Evolutionary conservation across 1,140 invertebrate genomes (phyloP).

Genomic region (Maniola jurtina): DNA sequence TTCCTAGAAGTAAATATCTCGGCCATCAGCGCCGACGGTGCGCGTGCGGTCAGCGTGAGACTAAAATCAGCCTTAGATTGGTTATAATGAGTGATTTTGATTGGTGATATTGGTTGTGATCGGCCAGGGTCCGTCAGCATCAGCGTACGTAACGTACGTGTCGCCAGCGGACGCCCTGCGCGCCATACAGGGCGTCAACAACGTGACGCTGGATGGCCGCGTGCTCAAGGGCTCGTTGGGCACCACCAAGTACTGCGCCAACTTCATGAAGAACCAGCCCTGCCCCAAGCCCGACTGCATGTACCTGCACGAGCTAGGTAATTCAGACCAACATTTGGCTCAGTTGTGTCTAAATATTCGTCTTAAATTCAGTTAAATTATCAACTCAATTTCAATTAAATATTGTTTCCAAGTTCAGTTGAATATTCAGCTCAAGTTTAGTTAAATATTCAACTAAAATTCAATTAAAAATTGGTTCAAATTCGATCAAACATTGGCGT

Average conservation of each 20-base stretch:
- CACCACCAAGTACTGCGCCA: constrained; percentile 99
- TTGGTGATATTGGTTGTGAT: neutral
- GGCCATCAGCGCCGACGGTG: too few relatives aligned
- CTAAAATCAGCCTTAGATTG: too few relatives aligned
- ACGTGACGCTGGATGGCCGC: constrained; percentile 95
- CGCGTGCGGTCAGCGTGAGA: too few relatives aligned
- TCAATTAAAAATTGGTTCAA: too few relatives aligned
- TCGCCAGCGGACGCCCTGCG: constrained; percentile 95
- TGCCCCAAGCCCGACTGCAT: constrained; percentile 99
- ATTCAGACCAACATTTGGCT: neutral
- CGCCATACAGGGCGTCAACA: constrained; percentile 98
- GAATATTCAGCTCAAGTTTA: too few relatives aligned
- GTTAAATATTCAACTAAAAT: too few relatives aligned
- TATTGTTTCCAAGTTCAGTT: too few relatives aligned
- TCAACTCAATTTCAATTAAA: too few relatives aligned
- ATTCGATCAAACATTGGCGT: too few relatives aligned
- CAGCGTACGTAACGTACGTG: constrained; percentile 99
- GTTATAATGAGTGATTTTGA: neutral
- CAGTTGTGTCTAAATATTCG: too few relatives aligned
- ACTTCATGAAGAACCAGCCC: constrained; percentile 98
- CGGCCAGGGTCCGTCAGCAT: constrained; percentile 91
- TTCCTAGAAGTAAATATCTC: too few relatives aligned
- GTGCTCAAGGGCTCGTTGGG: constrained; percentile 98
- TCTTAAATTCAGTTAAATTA: too few relatives aligned
- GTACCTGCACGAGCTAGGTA: constrained; percentile 98